phyloP scores from a whole-genome alignment of 2,113 vertebrate genomes.

The Dicentrarchus labrax region DNA sequence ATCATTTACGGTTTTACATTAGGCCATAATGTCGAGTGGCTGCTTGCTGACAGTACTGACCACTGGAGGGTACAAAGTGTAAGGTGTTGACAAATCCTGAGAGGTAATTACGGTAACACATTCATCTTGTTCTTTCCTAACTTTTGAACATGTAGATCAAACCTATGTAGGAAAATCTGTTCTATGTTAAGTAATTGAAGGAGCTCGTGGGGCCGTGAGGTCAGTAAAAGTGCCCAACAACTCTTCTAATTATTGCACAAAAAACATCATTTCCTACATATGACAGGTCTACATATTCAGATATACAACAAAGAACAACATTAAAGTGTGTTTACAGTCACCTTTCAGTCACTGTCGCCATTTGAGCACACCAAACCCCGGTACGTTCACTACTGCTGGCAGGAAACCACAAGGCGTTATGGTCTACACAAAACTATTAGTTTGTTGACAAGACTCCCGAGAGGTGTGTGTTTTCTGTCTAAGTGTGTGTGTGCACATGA shows the following conservation, averaged over 20 bases:
- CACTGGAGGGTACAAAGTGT: background rate
- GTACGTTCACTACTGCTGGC: background rate
- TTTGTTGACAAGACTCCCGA: constrained; percentile 4
- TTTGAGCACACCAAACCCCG: background rate
- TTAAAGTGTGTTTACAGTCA: background rate
- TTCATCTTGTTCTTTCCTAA: background rate
- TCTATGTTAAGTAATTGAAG: constrained; percentile 10
- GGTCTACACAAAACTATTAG: background rate
- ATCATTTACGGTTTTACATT: background rate
- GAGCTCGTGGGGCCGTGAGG: background rate
- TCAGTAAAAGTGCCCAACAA: background rate
- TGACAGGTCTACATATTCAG: background rate
- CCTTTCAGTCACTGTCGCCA: background rate
- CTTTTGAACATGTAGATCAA: background rate
- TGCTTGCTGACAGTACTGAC: constrained; percentile 17
- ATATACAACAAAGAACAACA: background rate
- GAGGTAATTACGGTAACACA: background rate
- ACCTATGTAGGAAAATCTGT: background rate
- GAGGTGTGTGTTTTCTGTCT: constrained; percentile 20
- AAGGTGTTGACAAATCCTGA: background rate
- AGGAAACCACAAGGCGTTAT: constrained; percentile 13
- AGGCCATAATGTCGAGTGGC: background rate
- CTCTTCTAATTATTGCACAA: constrained; percentile 37
- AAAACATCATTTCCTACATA: constrained; percentile 17
- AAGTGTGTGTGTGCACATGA: constrained; percentile 13